Percentiles rank a stretch among this genome's conserved stretches.
phyloP scores from a whole-genome alignment of 2,888 invertebrate genomes.

The Melikaiella ostensackeni region DNA sequence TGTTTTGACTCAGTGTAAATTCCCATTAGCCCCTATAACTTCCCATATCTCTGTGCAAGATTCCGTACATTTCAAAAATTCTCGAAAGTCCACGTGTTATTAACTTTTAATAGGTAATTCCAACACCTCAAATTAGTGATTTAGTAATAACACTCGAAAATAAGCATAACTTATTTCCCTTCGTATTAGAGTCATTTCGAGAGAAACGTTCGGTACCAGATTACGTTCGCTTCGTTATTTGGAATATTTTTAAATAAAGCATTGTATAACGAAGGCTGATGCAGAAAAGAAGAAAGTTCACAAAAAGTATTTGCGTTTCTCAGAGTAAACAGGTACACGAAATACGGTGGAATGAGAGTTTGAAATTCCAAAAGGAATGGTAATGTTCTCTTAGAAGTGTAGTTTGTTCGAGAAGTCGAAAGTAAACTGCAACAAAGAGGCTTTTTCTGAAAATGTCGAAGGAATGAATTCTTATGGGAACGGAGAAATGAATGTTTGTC shows the following conservation, averaged over 20 bases:
- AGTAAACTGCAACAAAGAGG: slow-evolving; percentile 30
- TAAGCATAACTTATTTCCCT: not conserved
- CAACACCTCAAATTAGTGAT: too few species aligned
- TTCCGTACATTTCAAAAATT: too few species aligned
- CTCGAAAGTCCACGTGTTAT: too few species aligned
- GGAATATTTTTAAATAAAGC: slow-evolving; percentile 19
- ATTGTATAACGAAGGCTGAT: slow-evolving; percentile 21
- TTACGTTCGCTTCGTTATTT: not conserved
- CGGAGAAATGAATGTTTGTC: slow-evolving; percentile 26
- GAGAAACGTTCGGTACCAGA: not conserved
- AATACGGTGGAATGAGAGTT: slow-evolving; percentile 33
- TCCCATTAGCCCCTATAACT: too few species aligned
- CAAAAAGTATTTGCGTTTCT: slow-evolving; percentile 31
- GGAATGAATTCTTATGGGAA: slow-evolving; percentile 30
- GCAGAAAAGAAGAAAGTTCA: slow-evolving; percentile 33
- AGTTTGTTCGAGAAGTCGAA: slow-evolving; percentile 27
- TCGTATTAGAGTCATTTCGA: not conserved
- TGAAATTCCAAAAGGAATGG: slow-evolving; percentile 38
- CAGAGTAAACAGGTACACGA: slow-evolving; percentile 23
- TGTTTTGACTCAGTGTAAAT: too few species aligned
- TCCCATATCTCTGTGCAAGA: too few species aligned
- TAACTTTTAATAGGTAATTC: too few species aligned
- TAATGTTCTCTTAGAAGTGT: slow-evolving; percentile 30
- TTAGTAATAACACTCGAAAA: too few species aligned
- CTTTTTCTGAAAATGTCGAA: slow-evolving; percentile 37